phyloP scores from a whole-genome alignment of 2,113 vertebrate genomes.

The Phycodurus eques region DNA sequence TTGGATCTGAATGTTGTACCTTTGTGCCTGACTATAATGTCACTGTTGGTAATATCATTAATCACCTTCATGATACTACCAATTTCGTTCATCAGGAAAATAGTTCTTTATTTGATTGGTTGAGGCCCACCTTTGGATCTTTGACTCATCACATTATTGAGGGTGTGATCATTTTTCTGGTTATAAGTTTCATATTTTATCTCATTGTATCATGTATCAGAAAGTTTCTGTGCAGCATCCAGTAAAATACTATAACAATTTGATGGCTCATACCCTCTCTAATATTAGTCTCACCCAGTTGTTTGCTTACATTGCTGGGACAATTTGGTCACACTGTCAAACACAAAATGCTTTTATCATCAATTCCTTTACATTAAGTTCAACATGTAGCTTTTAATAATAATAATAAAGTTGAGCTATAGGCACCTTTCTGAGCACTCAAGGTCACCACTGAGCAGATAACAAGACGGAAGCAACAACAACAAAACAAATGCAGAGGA shows the following conservation, averaged over 20 bases:
- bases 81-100: conserved; percentile 23
- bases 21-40: conserved; percentile 49
- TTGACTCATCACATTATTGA: conserved; percentile 9
- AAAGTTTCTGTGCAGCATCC: conserved; percentile 20
- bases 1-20: conserved; percentile 52
- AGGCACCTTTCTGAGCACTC: too few species aligned
- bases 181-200: conserved; percentile 18
- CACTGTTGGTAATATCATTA: conserved; percentile 28
- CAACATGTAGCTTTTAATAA: background rate
- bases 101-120: conserved; percentile 32
- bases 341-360: background rate
- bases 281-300: background rate
- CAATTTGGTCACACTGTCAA: background rate
- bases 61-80: conserved; percentile 23
- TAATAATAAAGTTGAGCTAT: too few species aligned
- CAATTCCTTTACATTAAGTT: background rate
- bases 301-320: background rate
- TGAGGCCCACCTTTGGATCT: conserved; percentile 10
- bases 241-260: background rate
- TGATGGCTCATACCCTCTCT: background rate
- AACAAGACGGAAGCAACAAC: too few species aligned
- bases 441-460: too few species aligned
- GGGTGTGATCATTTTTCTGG: conserved; percentile 18
- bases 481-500: too few species aligned
- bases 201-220: conserved; percentile 35